A percentile compares a stretch with the other conserved stretches of the same genome.
phyloP scores from a whole-genome alignment of 2,888 invertebrate species.

The Leptinotarsa peninsularis region DNA sequence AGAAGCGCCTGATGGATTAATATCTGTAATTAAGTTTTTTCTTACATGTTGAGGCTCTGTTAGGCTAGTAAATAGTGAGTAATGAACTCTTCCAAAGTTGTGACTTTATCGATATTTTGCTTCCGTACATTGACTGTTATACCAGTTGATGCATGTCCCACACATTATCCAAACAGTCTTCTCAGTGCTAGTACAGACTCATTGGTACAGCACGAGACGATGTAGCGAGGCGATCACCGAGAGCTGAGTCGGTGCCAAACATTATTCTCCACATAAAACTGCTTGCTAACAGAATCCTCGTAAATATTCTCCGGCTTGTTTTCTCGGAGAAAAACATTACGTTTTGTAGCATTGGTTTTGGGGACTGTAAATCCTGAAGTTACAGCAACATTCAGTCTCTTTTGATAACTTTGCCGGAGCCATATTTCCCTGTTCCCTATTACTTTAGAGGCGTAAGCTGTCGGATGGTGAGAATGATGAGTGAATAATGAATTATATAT shows the following conservation, averaged over 20 bases:
- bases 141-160: conserved; percentile 19
- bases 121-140: neutral
- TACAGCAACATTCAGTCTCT: conserved; percentile 19
- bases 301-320: conserved; percentile 40
- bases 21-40: too few relatives aligned
- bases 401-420: conserved; percentile 17
- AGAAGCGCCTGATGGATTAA: too few relatives aligned
- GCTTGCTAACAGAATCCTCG: conserved; percentile 34
- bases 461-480: neutral
- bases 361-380: conserved; percentile 28
- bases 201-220: conserved; percentile 20
- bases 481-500: too few relatives aligned
- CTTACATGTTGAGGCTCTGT: too few relatives aligned
- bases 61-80: too few relatives aligned
- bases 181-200: conserved; percentile 24
- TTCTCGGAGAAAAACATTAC: conserved; percentile 28
- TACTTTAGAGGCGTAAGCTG: neutral
- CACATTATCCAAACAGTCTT: conserved; percentile 20
- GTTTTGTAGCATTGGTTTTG: conserved; percentile 23
- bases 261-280: conserved; percentile 33
- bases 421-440: neutral
- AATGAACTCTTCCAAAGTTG: too few relatives aligned
- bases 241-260: conserved; percentile 29
- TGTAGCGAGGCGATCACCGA: conserved; percentile 15
- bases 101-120: neutral